These are phyloP conservation scores for Rhyacichthys aspro DNA, from an alignment of 2,797 vertebrate species.

Conservation along the genomic window DNA sequence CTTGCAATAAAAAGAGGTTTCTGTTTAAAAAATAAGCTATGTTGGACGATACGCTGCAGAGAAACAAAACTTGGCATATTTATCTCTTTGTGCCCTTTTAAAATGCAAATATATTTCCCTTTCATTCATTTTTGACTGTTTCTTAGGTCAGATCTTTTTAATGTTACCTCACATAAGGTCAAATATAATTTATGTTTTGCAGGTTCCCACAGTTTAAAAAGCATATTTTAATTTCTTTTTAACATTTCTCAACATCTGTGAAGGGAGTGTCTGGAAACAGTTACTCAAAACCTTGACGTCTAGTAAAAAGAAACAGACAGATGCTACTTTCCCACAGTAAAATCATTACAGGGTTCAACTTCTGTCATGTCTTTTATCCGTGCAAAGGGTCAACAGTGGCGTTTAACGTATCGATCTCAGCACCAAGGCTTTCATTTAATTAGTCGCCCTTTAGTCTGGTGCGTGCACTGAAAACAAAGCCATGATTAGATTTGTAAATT, in stretches of 20 bases:
- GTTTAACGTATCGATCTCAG: neutral
- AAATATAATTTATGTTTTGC: too few species aligned
- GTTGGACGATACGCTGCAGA: too few species aligned
- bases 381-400: slow-evolving; percentile 8
- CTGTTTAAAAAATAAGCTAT: too few species aligned
- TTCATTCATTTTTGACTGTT: too few species aligned
- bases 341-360: slow-evolving; percentile 2
- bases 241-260: slow-evolving; percentile 2
- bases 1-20: too few species aligned
- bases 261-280: slow-evolving; percentile 29
- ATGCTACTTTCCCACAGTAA: slow-evolving; percentile 2
- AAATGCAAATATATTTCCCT: slow-evolving; percentile 2
- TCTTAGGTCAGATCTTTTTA: too few species aligned
- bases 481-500: slow-evolving; percentile 29
- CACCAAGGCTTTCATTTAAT: neutral
- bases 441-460: neutral
- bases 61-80: too few species aligned
- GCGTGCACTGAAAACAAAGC: slow-evolving; percentile 16
- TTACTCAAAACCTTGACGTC: slow-evolving; percentile 7
- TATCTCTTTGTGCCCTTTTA: neutral
- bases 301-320: neutral
- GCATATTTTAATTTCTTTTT: too few species aligned
- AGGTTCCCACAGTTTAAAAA: too few species aligned
- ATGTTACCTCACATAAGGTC: too few species aligned
- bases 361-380: neutral